Base-by-base conservation (phyloP, 2,113 vertebrate genomes). In the Mormoops blainvillei region DNA sequence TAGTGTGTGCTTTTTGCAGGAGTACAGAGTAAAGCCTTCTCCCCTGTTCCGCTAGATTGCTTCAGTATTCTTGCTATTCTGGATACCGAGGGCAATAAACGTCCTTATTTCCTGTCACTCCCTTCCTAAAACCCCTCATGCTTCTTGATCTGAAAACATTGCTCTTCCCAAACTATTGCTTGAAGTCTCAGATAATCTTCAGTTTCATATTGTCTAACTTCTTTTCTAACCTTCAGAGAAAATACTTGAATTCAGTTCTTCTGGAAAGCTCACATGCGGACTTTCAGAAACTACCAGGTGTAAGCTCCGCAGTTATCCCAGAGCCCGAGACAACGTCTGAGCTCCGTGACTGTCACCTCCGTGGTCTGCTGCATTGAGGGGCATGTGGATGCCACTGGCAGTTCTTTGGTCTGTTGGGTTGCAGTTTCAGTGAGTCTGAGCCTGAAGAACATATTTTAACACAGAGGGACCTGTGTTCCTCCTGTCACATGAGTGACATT, bases 171-270 rank as follows among this genome's bases (percentile, higher is more conserved):
- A 70, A 38, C 48, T 74, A 43, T 73, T 82, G 36, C 41, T 68
- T 14, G 4, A 19, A 81, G 45, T 50, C 31, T 22, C 1, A 41
- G 54, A 48, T 7, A 56, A 24, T 43, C 50, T 52, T 54, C 19
- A 67, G 2, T 68, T 90, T 54, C 63, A 38, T 61, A 38, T 54
- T 89, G 22, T 70, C 14, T 48, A 58, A 43, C 91, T 89, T 92
- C n/a, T 63, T 77, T 77, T 24, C 63, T 24, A 80, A 67, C 33
- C 26, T 86, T 86, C n/a, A 81, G 31, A 65, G 65, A 93, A 85
- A 80, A 68, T 26, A 68, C 45, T 74, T 15, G 7, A 28, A 61
- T 43, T 87, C 4, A 6, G 28, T 81, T 41, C 82, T 80, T 65
- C 19, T 68, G 56, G 28, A 16, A 28, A 80, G 48, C 31, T 20